phyloP scores from a whole-genome alignment of 1,140 invertebrate genomes.

The Stegodyphus mimosarum region DNA sequence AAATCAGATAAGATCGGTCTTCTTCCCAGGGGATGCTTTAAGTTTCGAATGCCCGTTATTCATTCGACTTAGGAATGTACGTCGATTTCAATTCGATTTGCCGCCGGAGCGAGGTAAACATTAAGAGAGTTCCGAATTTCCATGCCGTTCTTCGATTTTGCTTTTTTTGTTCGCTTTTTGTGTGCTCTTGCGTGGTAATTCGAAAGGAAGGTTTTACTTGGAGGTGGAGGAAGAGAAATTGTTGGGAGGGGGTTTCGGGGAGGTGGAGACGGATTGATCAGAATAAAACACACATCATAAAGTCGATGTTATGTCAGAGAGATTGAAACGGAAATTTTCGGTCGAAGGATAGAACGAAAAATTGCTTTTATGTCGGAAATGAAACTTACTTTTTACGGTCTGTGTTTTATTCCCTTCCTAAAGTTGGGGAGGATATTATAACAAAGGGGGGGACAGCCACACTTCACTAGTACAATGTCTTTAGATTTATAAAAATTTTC shows the following conservation, averaged over 20 bases:
- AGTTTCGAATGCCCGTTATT: constrained; percentile 33
- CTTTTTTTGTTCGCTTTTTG: constrained; percentile 24
- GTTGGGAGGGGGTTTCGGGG: constrained; percentile 1
- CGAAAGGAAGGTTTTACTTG: no score
- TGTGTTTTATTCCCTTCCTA: no score
- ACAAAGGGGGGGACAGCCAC: no score
- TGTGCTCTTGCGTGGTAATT: constrained; percentile 32
- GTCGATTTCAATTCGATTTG: constrained; percentile 54
- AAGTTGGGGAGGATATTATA: no score
- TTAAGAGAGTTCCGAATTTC: constrained; percentile 40
- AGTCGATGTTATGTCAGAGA: constrained; percentile 16
- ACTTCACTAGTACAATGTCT: no score
- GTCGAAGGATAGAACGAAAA: constrained; percentile 19
- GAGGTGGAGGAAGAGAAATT: constrained; percentile 20
- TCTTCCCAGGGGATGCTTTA: constrained; percentile 13
- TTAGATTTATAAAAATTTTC: no score
- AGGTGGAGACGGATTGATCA: constrained; percentile 33
- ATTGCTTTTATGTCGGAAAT: constrained; percentile 42
- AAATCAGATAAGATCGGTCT: constrained; percentile 33
- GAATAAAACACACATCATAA: constrained; percentile 28
- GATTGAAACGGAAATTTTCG: constrained; percentile 43
- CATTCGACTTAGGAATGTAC: constrained; percentile 24
- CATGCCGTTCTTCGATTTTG: constrained; percentile 33
- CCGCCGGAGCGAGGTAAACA: constrained; percentile 37
- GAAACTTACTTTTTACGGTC: background rate